These are phyloP conservation scores for Notoglanidium macrostoma DNA, from an alignment of 2,797 vertebrate genomes.

Conservation along the genomic window DNA sequence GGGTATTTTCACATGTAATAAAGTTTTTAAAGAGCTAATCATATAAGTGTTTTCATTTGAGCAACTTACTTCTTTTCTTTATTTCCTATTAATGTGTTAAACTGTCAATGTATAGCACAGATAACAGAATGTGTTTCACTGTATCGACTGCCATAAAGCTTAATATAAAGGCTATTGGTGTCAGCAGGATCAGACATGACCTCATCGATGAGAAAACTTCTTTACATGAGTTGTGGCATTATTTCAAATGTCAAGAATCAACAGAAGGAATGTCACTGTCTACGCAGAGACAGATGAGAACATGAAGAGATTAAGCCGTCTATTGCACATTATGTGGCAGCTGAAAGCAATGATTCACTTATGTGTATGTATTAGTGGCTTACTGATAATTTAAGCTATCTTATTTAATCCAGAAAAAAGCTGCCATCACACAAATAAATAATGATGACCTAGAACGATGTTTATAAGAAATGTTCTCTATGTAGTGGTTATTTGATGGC, in stretches of 20 bases:
- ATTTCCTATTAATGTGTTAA: neutral
- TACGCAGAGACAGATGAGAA: neutral
- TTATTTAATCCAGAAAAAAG: neutral
- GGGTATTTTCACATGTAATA: slow-evolving; percentile 25
- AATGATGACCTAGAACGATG: neutral
- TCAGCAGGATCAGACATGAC: neutral
- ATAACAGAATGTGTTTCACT: neutral
- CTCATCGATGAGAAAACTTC: neutral
- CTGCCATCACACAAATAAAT: neutral
- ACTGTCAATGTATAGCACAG: neutral
- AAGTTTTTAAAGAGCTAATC: neutral
- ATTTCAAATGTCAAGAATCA: neutral
- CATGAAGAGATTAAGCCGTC: neutral
- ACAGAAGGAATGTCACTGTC: neutral
- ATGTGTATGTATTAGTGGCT: neutral
- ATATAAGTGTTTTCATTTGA: neutral
- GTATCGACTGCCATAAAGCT: neutral
- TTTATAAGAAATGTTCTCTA: neutral
- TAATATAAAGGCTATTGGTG: neutral
- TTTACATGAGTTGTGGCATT: neutral
- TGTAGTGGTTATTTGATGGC: neutral
- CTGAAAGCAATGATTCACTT: neutral
- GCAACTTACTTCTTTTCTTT: neutral
- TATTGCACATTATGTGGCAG: too few species aligned
- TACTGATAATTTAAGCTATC: neutral